Conservation (phyloP, 2,113 vertebrate species). For the Phodopus roborovskii region DNA sequence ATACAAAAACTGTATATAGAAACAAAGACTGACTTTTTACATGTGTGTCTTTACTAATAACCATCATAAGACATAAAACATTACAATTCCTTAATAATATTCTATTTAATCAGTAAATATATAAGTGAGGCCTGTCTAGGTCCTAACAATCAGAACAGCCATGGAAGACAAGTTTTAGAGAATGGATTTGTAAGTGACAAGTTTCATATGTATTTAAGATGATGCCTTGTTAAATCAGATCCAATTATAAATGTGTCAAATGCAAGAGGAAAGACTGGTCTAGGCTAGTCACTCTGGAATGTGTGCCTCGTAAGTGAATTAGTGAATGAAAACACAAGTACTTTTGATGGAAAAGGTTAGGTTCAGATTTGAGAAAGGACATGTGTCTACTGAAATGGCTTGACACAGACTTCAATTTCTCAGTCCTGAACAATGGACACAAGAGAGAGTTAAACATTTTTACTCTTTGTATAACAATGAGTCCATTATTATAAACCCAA, state of each 20-base stretch:
- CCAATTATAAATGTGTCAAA: background rate
- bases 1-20: background rate
- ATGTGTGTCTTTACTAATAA: slow-evolving; percentile 1
- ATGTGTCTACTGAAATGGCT: background rate
- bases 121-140: background rate
- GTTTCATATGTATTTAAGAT: background rate
- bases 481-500: background rate
- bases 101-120: background rate
- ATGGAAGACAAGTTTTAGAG: background rate
- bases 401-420: background rate
- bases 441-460: background rate
- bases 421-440: too few relatives aligned
- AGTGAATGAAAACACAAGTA: background rate
- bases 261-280: background rate
- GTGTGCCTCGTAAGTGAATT: background rate
- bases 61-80: slow-evolving; percentile 5
- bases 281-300: background rate
- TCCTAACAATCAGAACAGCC: background rate
- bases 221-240: background rate
- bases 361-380: background rate
- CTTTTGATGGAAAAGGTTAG: background rate
- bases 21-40: slow-evolving; percentile 3
- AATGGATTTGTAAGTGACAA: background rate
- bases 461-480: background rate
- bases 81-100: background rate